Evolutionary conservation across 2,888 invertebrate species (phyloP), one percentile per base, ranked within the genome.

Genomic region (Sylvicola cinctus): DNA sequence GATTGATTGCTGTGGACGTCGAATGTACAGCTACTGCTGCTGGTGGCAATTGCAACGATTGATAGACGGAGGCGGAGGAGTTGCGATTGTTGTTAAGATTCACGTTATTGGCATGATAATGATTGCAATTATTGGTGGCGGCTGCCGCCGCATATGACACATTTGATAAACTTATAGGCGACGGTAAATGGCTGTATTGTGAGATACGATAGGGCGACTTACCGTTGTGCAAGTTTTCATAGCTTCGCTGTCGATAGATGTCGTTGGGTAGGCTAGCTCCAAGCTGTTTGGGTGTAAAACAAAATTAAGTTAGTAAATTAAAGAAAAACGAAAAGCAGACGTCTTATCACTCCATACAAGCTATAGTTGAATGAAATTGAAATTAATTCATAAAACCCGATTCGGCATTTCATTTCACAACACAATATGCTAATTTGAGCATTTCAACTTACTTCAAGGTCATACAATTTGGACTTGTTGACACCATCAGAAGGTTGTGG

Each of bases 161-260:
- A n/a, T n/a, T n/a, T n/a, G n/a, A n/a, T n/a, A n/a, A n/a, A n/a
- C n/a, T n/a, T n/a, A n/a, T n/a, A n/a, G n/a, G n/a, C n/a, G n/a
- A n/a, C n/a, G n/a, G n/a, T n/a, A n/a, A n/a, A n/a, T n/a, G n/a
- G n/a, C n/a, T n/a, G n/a, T n/a, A n/a, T n/a, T 38, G 56, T 54
- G 41, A 55, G 49, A 40, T 55, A 55, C 44, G 57, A 46, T 44
- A 54, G 42, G 49, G 53, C 45, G 54, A 58, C 58, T 58, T 58
- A 58, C 58, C 58, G 43, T 58, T 58, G 48, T 58, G 57, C 40
- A 58, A 52, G 48, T 56, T 55, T 43, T 58, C 58, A 42, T 58
- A 58, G 46, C 58, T 58, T 44, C 57, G 56, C 46, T 49, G 53
- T 36, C 50, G 46, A 45, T 53, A 50, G 31, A 56, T 50, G 42